Evolutionary conservation across 1,140 invertebrate genomes (phyloP), one percentile per base, ranked within the genome.

Genomic region (Drosophila ohnishii): DNA sequence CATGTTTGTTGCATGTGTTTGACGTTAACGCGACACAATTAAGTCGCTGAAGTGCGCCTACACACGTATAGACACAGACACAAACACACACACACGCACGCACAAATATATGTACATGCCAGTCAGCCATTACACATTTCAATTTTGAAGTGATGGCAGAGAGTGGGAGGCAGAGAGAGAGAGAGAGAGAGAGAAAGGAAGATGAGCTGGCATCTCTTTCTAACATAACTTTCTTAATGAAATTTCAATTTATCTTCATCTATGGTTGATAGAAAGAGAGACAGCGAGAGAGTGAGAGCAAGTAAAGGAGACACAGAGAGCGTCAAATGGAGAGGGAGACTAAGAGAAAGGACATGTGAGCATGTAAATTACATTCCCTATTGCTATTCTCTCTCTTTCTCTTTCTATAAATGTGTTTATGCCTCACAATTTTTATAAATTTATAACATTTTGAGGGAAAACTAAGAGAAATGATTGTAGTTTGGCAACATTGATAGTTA

Each of bases 11-110:
- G 83, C 83, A 86, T 86, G 83, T 86, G 83, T 86, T 87, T 86
- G 83, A 86, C 83, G 83, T 86, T 86, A 87, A 86, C 83, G 85
- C 83, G 83, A 87, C 83, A 86, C 83, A 86, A 86, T 86, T 86
- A 86, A 86, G 83, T 86, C 83, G 83, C 79, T 87, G 83, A 86
- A 86, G 83, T 87, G 83, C 83, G 79, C 78, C 79, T 72, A 82
- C 64, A 77, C 80, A 37, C 32, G 22, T 35, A 35, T 53, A 22
- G 19, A 71, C 30, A 74, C 62, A 71, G 35, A 51, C 30, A 48
- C 37, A 35, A 1, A 22, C 16, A 39, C 60, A 37, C 30, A 42
- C 14, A 57, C 34, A 34, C 50, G 32, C 11, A 39, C 28, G 64
- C 22, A 56, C 28, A n/a, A 19, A 19, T 19, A 19, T 19, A 19